Conservation (phyloP, 2,888 invertebrate species). For the Catocala fraxini region DNA sequence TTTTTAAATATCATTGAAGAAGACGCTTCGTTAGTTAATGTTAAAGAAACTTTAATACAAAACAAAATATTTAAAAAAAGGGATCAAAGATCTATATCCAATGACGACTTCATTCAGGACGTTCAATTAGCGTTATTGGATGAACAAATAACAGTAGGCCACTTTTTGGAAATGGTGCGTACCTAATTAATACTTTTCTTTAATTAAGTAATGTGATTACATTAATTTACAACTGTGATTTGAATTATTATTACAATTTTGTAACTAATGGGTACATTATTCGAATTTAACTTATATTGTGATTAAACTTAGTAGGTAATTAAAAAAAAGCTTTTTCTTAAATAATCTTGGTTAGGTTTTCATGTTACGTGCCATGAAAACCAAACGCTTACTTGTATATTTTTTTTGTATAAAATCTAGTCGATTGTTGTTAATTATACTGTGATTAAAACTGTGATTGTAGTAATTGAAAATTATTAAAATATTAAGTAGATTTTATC, state of each 20-base stretch:
- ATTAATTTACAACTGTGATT: too few relatives aligned
- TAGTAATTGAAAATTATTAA: conserved; percentile 1
- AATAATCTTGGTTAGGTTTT: too few relatives aligned
- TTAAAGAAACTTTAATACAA: conserved; percentile 15
- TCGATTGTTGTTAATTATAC: neutral
- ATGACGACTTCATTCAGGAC: conserved; percentile 20
- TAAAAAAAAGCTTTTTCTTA: neutral
- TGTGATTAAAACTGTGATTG: neutral
- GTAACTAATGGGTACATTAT: neutral
- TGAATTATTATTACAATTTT: too few relatives aligned
- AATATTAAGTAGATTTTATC: conserved; percentile 2
- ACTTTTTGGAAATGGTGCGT: conserved; percentile 15
- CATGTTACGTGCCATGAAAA: neutral
- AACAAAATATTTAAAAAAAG: conserved; percentile 17
- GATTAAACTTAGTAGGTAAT: conserved; percentile 1
- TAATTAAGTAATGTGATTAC: too few relatives aligned
- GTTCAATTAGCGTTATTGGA: conserved; percentile 20
- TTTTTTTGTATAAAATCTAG: neutral
- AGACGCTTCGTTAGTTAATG: conserved; percentile 20
- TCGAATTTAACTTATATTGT: neutral
- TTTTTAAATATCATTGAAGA: conserved; percentile 19
- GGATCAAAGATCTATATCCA: conserved; percentile 9
- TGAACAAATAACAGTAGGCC: conserved; percentile 18
- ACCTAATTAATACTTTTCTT: neutral
- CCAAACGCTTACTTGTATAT: neutral